phyloP scores from a whole-genome alignment of 30 jellyfish, hydroid and myxozoan genomes.

The Nemopilema nomurai region DNA sequence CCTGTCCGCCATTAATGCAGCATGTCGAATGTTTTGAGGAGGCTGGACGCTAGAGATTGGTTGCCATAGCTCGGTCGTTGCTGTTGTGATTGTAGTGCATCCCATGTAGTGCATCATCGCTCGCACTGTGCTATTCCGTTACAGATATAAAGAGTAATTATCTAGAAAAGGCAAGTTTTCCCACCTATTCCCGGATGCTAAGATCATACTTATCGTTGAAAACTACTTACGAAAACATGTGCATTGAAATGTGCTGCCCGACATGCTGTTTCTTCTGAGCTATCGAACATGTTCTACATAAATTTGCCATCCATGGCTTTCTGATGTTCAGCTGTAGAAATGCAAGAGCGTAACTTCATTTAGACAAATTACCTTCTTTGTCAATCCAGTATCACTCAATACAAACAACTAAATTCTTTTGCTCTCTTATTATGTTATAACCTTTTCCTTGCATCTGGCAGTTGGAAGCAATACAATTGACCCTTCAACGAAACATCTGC shows the following conservation, averaged over 20 bases:
- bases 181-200: conserved; percentile 38
- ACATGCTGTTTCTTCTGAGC: not conserved
- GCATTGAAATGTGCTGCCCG: too few relatives aligned
- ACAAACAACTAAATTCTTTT: too few relatives aligned
- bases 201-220: conserved; percentile 12
- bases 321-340: not conserved
- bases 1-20: conserved; percentile 51
- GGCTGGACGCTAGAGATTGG: conserved; percentile 24
- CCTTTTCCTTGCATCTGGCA: too few relatives aligned
- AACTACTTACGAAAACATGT: conserved; percentile 30
- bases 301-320: not conserved
- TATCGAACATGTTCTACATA: not conserved
- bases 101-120: not conserved
- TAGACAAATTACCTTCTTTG: too few relatives aligned
- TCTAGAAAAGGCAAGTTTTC: conserved; percentile 4
- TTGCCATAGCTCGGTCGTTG: conserved; percentile 23
- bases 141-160: conserved; percentile 16
- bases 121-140: conserved; percentile 1
- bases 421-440: not conserved
- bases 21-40: conserved; percentile 34
- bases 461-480: too few relatives aligned
- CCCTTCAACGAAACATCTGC: too few relatives aligned
- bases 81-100: not conserved
- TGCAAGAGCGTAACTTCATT: too few relatives aligned
- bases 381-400: too few relatives aligned